These are phyloP conservation scores for Ascidia mentula DNA, from an alignment of 23 tunicate genomes.

Conservation along the genomic window DNA sequence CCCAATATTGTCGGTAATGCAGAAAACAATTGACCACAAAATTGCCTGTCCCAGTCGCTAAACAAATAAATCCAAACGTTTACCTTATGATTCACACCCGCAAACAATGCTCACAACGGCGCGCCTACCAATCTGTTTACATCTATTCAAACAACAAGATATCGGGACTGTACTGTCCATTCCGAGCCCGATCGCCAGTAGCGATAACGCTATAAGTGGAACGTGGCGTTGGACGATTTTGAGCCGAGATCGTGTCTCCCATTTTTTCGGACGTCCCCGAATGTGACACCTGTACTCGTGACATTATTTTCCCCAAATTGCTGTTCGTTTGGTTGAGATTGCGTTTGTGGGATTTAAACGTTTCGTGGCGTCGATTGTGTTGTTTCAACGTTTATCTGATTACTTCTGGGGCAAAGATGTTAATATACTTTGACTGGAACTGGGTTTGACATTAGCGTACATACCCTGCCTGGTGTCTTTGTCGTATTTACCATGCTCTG, in stretches of 20 bases:
- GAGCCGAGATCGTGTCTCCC: not conserved
- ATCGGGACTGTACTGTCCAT: slow-evolving; percentile 1
- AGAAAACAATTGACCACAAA: too few relatives aligned
- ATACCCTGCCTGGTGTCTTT: too few relatives aligned
- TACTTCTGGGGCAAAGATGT: too few relatives aligned
- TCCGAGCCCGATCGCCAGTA: not conserved
- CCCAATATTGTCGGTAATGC: too few relatives aligned
- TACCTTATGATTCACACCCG: not conserved
- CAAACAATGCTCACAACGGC: not conserved
- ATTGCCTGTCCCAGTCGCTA: too few relatives aligned
- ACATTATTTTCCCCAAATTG: not conserved
- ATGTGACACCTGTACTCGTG: not conserved
- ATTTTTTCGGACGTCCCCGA: not conserved
- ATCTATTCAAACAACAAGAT: not conserved
- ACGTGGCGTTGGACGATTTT: not conserved
- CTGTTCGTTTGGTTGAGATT: too few relatives aligned
- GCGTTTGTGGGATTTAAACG: too few relatives aligned
- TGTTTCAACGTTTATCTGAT: too few relatives aligned
- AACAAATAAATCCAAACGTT: not conserved
- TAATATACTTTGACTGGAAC: too few relatives aligned
- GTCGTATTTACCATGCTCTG: too few relatives aligned
- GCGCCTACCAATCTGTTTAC: not conserved
- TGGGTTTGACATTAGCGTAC: too few relatives aligned
- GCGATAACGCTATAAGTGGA: not conserved
- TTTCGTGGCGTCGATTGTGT: too few relatives aligned